phyloP scores from a whole-genome alignment of 2,113 vertebrate species.

The Haplochromis vanheusdeni region DNA sequence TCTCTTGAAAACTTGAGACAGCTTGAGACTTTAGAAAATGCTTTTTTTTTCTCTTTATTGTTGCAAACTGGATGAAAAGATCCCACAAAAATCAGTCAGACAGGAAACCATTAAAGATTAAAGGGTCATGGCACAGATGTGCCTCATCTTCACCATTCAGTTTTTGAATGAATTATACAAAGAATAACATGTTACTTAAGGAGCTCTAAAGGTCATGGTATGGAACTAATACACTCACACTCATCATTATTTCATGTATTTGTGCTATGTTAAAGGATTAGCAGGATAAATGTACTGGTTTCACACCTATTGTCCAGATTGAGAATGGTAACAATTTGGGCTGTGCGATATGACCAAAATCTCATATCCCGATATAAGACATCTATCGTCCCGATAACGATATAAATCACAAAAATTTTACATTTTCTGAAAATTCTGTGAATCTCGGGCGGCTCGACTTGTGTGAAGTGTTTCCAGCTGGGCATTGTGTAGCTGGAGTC shows the following conservation, averaged over 20 bases:
- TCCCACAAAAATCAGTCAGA: background rate
- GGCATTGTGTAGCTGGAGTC: rapidly evolving
- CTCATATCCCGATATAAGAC: background rate
- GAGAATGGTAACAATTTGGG: rapidly evolving
- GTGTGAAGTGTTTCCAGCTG: background rate
- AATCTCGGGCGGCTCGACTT: background rate
- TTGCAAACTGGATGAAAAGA: background rate
- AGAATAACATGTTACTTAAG: background rate
- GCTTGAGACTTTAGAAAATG: background rate
- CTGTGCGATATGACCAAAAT: background rate
- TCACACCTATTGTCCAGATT: background rate
- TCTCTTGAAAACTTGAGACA: background rate
- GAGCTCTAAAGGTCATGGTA: background rate
- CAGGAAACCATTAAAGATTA: background rate
- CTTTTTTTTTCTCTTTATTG: background rate
- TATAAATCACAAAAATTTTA: background rate
- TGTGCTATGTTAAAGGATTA: background rate
- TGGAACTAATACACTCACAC: background rate
- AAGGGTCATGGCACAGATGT: background rate
- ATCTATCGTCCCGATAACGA: rapidly evolving
- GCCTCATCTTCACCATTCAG: background rate
- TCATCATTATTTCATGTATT: background rate
- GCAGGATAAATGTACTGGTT: background rate
- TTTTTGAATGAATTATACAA: background rate
- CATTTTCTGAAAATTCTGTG: background rate